Evolutionary conservation across 1,140 invertebrate species (phyloP), one percentile per base, ranked within the genome.

Genomic region (Halictus rubicundus): DNA sequence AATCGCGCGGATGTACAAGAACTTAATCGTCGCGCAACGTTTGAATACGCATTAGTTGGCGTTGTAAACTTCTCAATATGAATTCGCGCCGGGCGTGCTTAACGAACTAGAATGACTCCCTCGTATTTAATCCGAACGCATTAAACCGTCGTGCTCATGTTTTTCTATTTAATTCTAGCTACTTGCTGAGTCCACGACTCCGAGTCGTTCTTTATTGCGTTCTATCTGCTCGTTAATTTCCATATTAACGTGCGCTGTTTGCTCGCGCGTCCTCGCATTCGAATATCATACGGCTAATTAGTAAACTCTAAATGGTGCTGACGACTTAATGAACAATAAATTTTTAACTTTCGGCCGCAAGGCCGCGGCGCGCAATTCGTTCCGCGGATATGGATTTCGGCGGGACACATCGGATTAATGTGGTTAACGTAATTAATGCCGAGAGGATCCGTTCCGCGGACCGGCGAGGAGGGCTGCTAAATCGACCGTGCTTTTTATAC

Each of bases 251-350:
- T 63, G 46, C 52, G 16, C 49, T 16, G 16, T 76, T 52, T 27
- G 23, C 9, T 42, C 23, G 49, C 16, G 32, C 37, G 37, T 68
- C 59, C 32, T 52, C 73, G 21, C 73, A 59, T 68, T 68, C 61
- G 52, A 68, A 76, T 68, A 76, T 68, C 73, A 59, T 63, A 68
- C 64, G 52, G 64, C 52, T 76, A 76, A 76, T 76, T 68, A 76
- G 73, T 68, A 42, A 76, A 76, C 73, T 68, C 66, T 76, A 76
- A 42, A 76, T 59, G 64, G n/a, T 1, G 23, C 61, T 23, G 73
- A 42, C 32, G 52, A 76, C 68, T 76, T 76, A 76, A 76, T 76
- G 64, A 68, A 59, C 73, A 32, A 76, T 76, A 76, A 76, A 76
- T 68, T 68, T 76, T 61, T 70, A 73, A 73, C 59, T 68, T 39